Evolutionary conservation across 2,888 invertebrate genomes (phyloP).

Genomic region (Tricholauxania praeusta): DNA sequence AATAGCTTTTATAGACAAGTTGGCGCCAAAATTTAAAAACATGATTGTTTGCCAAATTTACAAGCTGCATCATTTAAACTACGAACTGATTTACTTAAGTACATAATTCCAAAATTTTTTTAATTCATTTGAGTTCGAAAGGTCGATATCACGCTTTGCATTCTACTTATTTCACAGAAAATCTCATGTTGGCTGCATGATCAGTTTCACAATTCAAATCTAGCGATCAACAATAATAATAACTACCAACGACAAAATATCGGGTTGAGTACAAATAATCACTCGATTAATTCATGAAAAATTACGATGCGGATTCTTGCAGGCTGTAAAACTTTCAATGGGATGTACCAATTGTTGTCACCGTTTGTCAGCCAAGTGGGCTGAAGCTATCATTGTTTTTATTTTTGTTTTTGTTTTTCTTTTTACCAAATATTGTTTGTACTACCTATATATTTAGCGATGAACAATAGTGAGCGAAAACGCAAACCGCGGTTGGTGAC

Average conservation of each 20-base stretch:
- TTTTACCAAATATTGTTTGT: not conserved
- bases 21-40: not conserved
- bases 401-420: not conserved
- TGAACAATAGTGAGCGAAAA: constrained; percentile 38
- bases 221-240: too few species aligned
- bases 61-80: too few species aligned
- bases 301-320: constrained; percentile 47
- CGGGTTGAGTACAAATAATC: constrained; percentile 48
- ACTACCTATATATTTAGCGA: constrained; percentile 50
- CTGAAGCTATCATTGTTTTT: constrained; percentile 53
- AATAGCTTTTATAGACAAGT: not conserved
- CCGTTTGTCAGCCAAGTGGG: constrained; percentile 38
- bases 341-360: constrained; percentile 9
- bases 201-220: constrained; percentile 32
- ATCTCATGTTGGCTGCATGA: constrained; percentile 55
- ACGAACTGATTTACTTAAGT: too few species aligned
- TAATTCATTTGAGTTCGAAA: too few species aligned
- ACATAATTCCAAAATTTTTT: too few species aligned
- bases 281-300: constrained; percentile 63
- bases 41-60: too few species aligned
- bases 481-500: constrained; percentile 2
- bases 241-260: too few species aligned
- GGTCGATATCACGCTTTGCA: not conserved
- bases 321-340: too few species aligned
- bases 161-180: not conserved